Percentiles rank a stretch among this genome's conserved stretches.
These are phyloP conservation scores for Lerema accius DNA, from an alignment of 1,140 invertebrate species.

Conservation along the genomic window DNA sequence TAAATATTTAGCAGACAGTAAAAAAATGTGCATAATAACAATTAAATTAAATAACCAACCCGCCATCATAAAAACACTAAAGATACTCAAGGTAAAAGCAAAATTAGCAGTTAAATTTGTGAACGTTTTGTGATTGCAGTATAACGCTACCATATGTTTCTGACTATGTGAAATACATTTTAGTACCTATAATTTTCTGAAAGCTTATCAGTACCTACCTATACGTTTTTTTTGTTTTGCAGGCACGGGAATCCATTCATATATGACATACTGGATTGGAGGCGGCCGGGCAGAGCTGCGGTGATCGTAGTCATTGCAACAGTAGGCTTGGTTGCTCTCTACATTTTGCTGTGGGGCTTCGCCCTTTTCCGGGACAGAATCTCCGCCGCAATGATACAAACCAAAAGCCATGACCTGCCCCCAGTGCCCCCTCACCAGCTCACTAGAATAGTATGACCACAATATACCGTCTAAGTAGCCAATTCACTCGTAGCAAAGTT, in stretches of 20 bases:
- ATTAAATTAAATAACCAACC: too few relatives aligned
- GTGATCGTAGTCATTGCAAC: slow-evolving; percentile 81
- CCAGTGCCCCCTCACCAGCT: slow-evolving; percentile 52
- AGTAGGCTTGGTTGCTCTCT: slow-evolving; percentile 76
- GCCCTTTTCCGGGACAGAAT: slow-evolving; percentile 59
- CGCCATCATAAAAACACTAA: too few relatives aligned
- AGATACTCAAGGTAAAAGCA: too few relatives aligned
- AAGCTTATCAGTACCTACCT: too few relatives aligned
- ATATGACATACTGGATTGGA: slow-evolving; percentile 88
- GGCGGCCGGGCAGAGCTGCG: slow-evolving; percentile 71
- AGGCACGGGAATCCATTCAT: slow-evolving; percentile 86
- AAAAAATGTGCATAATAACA: too few relatives aligned
- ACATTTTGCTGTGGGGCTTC: slow-evolving; percentile 49
- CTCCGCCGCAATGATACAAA: slow-evolving; percentile 51
- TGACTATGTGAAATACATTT: too few relatives aligned
- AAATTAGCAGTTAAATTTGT: too few relatives aligned
- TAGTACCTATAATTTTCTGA: too few relatives aligned
- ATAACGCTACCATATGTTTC: too few relatives aligned
- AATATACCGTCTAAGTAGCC: neutral
- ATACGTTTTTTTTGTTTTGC: too few relatives aligned
- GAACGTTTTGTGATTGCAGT: too few relatives aligned
- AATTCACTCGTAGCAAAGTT: neutral
- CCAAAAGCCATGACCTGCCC: slow-evolving; percentile 59
- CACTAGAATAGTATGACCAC: slow-evolving; percentile 40
- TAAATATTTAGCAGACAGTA: too few relatives aligned